Percentiles rank a stretch among this genome's conserved stretches.
Conservation (phyloP, 2,888 invertebrate genomes). For the Omphaloscelis lunosa region DNA sequence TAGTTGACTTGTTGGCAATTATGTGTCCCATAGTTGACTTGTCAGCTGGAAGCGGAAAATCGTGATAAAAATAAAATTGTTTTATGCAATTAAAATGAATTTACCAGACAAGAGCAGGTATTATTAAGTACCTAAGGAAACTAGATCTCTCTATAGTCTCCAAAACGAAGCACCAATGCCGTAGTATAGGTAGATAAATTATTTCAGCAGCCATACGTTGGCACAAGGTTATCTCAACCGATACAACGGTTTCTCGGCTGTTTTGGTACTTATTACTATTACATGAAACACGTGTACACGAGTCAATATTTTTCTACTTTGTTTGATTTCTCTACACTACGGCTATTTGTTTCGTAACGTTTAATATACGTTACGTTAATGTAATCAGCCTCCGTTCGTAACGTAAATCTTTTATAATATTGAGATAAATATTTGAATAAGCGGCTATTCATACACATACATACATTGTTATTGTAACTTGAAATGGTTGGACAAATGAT, state of each 20-base stretch:
- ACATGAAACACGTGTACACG: conserved; percentile 64
- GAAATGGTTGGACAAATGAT: conserved; percentile 4
- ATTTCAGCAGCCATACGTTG: conserved; percentile 50
- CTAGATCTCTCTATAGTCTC: neutral
- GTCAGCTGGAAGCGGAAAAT: neutral
- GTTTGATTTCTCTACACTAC: conserved; percentile 55
- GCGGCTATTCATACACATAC: conserved; percentile 7
- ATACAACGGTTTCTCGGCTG: conserved; percentile 55
- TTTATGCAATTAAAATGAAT: neutral
- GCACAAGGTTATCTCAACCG: conserved; percentile 62
- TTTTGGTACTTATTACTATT: conserved; percentile 63
- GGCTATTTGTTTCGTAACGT: conserved; percentile 52
- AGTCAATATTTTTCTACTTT: conserved; percentile 62
- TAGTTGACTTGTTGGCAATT: neutral
- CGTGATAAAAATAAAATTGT: neutral
- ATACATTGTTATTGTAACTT: conserved; percentile 12
- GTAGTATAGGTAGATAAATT: conserved; percentile 39
- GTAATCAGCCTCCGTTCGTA: conserved; percentile 43
- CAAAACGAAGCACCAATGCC: conserved; percentile 28
- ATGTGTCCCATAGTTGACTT: neutral
- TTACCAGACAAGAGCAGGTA: neutral
- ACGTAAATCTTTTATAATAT: conserved; percentile 42
- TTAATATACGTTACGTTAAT: conserved; percentile 54
- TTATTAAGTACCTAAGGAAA: neutral
- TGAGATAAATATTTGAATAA: conserved; percentile 31